Percentiles rank a stretch among this genome's conserved stretches.
These are phyloP conservation scores for Cynoglossus semilaevis DNA, from an alignment of 2,113 vertebrate species.

Conservation along the genomic window DNA sequence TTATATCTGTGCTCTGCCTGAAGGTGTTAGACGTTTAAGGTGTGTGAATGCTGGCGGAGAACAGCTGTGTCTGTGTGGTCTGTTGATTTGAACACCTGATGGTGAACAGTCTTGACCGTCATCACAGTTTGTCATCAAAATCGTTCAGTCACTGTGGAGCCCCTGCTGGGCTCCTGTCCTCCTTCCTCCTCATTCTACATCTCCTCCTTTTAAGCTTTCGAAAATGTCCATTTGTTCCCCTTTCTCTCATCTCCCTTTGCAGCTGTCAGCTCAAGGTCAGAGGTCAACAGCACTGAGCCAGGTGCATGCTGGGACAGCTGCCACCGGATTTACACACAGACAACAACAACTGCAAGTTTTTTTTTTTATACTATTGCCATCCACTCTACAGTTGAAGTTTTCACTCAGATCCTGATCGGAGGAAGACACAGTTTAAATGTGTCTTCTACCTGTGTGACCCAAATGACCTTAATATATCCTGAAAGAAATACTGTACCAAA, in stretches of 20 bases:
- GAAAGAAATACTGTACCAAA: too few species aligned
- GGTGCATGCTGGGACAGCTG: conserved; percentile 73
- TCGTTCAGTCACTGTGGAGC: too few species aligned
- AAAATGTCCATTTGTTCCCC: conserved; percentile 59
- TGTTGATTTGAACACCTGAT: too few species aligned
- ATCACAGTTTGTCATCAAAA: too few species aligned
- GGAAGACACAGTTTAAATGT: background rate
- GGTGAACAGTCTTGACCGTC: too few species aligned
- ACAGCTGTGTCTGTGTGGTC: too few species aligned
- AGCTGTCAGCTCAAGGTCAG: conserved; percentile 72
- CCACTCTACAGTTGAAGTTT: conserved; percentile 19
- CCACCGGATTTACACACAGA: conserved; percentile 46
- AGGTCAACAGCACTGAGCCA: conserved; percentile 67
- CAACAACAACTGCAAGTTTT: conserved; percentile 55
- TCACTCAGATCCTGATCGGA: background rate
- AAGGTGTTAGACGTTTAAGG: too few species aligned
- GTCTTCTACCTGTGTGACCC: background rate
- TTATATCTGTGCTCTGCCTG: too few species aligned
- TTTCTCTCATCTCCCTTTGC: conserved; percentile 50
- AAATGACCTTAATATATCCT: too few species aligned
- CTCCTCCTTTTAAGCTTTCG: conserved; percentile 33
- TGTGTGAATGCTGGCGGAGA: too few species aligned
- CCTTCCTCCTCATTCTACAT: conserved; percentile 4
- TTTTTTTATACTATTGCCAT: conserved; percentile 20
- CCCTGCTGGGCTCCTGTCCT: background rate